phyloP scores from a whole-genome alignment of 2,888 invertebrate species.

The Odontomyia ornata region DNA sequence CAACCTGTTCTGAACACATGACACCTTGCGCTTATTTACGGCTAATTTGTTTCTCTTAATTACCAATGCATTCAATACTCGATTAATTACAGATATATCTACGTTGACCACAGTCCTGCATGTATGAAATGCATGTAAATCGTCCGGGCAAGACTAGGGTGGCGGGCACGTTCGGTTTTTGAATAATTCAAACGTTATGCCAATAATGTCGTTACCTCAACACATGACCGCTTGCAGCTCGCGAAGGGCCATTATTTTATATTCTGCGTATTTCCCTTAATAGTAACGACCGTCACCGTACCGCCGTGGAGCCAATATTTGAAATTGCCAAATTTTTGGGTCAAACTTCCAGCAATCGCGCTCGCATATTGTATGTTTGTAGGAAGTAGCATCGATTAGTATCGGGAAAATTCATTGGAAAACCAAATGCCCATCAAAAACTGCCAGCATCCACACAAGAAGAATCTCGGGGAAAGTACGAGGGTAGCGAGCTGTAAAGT shows the following conservation, averaged over 20 bases:
- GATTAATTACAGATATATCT: slow-evolving; percentile 25
- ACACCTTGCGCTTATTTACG: background rate
- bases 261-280: background rate
- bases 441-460: background rate
- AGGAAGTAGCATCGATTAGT: background rate
- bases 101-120: background rate
- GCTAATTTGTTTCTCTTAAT: slow-evolving; percentile 25
- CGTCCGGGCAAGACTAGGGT: background rate
- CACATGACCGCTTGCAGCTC: background rate
- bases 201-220: slow-evolving; percentile 25
- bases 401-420: background rate
- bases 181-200: slow-evolving; percentile 26
- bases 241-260: background rate
- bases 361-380: background rate
- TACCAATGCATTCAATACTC: slow-evolving; percentile 5
- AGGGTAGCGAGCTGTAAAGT: background rate
- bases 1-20: background rate
- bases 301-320: background rate
- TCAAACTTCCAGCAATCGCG: slow-evolving; percentile 10
- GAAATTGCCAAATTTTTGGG: background rate
- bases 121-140: background rate
- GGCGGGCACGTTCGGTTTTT: slow-evolving; percentile 2
- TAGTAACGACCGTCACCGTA: background rate
- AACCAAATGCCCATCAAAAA: background rate
- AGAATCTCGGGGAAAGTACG: background rate